phyloP scores from a whole-genome alignment of 2,888 invertebrate genomes.

The Saturnia pavonia region DNA sequence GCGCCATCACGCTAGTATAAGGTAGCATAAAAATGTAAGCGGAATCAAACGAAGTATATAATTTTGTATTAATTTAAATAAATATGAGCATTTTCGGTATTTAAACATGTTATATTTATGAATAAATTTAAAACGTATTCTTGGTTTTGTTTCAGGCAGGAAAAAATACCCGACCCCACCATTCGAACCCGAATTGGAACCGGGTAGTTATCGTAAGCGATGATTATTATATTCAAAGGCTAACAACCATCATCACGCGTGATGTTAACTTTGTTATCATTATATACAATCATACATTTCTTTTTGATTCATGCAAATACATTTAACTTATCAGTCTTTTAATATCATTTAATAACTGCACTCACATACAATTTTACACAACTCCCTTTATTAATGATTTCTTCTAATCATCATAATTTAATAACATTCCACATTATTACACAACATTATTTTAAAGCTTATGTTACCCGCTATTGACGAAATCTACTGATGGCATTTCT shows the following conservation, averaged over 20 bases:
- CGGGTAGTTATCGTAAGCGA: constrained; percentile 62
- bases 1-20: too few species aligned
- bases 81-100: background rate
- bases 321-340: background rate
- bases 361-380: background rate
- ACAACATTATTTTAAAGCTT: too few species aligned
- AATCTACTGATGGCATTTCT: too few species aligned
- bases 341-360: background rate
- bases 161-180: constrained; percentile 68
- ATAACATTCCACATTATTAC: too few species aligned
- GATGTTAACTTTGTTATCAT: background rate
- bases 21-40: too few species aligned
- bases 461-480: too few species aligned
- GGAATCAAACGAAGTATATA: too few species aligned
- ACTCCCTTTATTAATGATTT: too few species aligned
- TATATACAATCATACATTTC: background rate
- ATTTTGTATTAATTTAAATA: too few species aligned
- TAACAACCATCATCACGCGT: background rate
- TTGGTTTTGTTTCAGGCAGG: constrained; percentile 67
- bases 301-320: background rate
- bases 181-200: constrained; percentile 67
- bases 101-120: background rate
- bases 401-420: too few species aligned
- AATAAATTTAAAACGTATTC: background rate
- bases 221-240: constrained; percentile 21